Conservation (phyloP, 2,888 invertebrate species). For the Clitarchus hookeri region DNA sequence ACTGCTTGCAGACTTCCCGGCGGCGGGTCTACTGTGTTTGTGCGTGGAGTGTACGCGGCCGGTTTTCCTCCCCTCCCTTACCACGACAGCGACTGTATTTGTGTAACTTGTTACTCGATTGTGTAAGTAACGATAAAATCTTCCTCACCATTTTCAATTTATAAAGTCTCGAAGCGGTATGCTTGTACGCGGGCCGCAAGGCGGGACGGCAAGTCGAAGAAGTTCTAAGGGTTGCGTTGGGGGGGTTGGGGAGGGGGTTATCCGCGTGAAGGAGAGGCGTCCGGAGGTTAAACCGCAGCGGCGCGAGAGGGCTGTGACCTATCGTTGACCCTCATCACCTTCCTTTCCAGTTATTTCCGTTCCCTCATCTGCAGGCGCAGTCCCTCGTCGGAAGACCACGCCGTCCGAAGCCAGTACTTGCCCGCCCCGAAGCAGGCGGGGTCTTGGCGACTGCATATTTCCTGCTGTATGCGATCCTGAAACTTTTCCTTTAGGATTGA, state of each 20-base stretch:
- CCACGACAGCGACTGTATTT: neutral
- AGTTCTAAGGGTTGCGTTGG: too few species aligned
- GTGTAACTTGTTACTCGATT: conserved; percentile 34
- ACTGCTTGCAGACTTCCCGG: neutral
- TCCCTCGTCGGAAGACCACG: too few species aligned
- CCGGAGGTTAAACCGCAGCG: neutral
- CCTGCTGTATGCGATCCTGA: too few species aligned
- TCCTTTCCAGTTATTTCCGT: too few species aligned
- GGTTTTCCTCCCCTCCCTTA: neutral
- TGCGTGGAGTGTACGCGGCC: conserved; percentile 19
- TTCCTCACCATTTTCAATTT: conserved; percentile 35
- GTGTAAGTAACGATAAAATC: conserved; percentile 34
- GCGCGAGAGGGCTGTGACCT: neutral
- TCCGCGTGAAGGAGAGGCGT: neutral
- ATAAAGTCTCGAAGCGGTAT: conserved; percentile 11
- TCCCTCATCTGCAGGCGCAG: too few species aligned
- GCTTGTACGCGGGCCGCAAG: too few species aligned
- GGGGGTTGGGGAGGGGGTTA: too few species aligned
- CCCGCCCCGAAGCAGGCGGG: too few species aligned
- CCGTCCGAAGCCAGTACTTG: too few species aligned
- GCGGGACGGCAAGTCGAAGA: too few species aligned
- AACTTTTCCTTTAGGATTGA: too few species aligned
- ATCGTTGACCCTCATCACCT: neutral
- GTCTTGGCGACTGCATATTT: too few species aligned
- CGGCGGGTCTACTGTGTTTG: neutral